These are phyloP conservation scores for Notiomystis cincta DNA, from an alignment of 2,113 vertebrate species.

Conservation along the genomic window DNA sequence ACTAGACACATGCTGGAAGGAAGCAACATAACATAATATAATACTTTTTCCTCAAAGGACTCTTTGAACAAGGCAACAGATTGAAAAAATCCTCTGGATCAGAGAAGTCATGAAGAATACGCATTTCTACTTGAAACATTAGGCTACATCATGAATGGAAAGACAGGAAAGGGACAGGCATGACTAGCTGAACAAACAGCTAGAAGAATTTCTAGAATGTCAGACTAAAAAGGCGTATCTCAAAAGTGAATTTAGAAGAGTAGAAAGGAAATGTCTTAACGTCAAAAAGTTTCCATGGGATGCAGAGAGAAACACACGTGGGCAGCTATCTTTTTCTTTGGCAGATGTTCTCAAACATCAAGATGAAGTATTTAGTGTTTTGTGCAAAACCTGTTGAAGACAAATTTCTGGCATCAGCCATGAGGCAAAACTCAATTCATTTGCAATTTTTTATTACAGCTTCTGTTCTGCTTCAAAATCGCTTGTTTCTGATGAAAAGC, in stretches of 20 bases:
- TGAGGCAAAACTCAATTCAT: neutral
- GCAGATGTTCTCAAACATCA: conserved; percentile 1
- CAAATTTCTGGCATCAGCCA: neutral
- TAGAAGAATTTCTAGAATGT: neutral
- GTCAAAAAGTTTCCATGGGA: neutral
- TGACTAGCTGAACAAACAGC: neutral
- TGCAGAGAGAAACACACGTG: neutral
- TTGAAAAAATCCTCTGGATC: neutral
- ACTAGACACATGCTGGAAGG: neutral
- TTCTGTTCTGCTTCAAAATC: neutral
- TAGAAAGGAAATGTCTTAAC: neutral
- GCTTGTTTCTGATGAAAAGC: neutral
- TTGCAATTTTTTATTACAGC: neutral
- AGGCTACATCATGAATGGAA: neutral
- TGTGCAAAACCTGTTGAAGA: neutral
- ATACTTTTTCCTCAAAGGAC: neutral
- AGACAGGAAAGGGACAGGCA: neutral
- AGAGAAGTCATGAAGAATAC: neutral
- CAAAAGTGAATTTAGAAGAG: neutral
- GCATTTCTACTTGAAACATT: neutral
- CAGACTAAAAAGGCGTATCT: neutral
- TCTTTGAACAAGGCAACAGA: neutral
- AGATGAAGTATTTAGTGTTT: neutral
- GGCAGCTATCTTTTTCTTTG: neutral
- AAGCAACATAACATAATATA: neutral